phyloP scores from a whole-genome alignment of 2,888 invertebrate genomes.

The Philonicus albiceps region DNA sequence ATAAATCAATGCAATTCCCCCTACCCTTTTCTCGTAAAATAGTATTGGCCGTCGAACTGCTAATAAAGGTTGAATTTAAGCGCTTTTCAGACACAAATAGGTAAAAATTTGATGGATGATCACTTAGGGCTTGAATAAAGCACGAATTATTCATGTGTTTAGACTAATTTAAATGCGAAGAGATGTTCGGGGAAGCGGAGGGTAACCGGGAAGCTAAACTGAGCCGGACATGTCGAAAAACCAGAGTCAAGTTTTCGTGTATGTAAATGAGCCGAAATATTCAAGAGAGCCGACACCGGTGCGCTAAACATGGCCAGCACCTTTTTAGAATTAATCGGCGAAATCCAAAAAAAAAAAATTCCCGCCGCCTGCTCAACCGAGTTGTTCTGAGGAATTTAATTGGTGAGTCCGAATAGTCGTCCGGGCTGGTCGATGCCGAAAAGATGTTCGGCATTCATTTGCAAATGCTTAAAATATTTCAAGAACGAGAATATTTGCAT shows the following conservation, averaged over 20 bases:
- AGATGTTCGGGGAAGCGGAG: neutral
- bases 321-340: constrained; percentile 9
- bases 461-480: constrained; percentile 6
- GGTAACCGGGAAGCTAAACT: neutral
- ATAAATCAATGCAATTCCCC: neutral
- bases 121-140: neutral
- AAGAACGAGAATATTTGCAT: constrained; percentile 15
- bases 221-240: neutral
- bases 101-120: constrained; percentile 25
- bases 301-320: neutral
- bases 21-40: neutral
- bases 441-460: neutral
- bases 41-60: neutral
- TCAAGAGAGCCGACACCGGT: neutral
- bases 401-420: neutral
- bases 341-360: constrained; percentile 8
- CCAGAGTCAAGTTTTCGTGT: neutral
- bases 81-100: constrained; percentile 15
- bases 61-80: neutral
- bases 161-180: neutral
- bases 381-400: constrained; percentile 10
- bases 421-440: neutral
- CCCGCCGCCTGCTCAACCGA: neutral
- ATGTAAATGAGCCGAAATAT: constrained; percentile 16
- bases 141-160: constrained; percentile 9